phyloP scores from a whole-genome alignment of 2,113 vertebrate species.

The Laticauda laticaudata region DNA sequence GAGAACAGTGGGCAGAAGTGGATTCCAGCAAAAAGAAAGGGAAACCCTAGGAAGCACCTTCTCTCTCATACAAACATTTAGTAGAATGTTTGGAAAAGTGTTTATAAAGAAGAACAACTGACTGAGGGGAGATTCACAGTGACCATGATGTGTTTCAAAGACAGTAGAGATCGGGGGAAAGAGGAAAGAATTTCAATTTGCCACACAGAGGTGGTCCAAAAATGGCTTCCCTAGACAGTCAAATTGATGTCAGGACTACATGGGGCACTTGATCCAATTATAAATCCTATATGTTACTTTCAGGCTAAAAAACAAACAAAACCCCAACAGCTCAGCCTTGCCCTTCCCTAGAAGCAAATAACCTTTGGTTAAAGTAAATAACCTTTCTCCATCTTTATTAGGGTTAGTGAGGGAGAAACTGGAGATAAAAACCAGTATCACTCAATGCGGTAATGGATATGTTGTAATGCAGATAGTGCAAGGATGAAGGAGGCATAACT shows the following conservation, averaged over 20 bases:
- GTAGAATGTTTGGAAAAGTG: background rate
- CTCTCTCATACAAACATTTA: background rate
- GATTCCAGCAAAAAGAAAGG: background rate
- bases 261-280: background rate
- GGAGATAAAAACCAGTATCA: background rate
- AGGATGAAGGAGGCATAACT: background rate
- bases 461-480: background rate
- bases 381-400: background rate
- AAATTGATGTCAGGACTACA: background rate
- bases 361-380: background rate
- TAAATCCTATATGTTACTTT: background rate
- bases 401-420: background rate
- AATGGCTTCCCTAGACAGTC: background rate
- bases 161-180: background rate
- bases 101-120: background rate
- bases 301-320: background rate
- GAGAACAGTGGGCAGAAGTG: background rate
- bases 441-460: background rate
- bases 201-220: background rate
- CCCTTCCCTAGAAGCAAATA: background rate
- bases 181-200: background rate
- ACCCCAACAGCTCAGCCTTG: background rate
- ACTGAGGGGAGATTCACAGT: background rate
- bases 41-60: background rate
- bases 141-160: background rate